phyloP scores from a whole-genome alignment of 2,797 vertebrate species.

The Trachops cirrhosus region DNA sequence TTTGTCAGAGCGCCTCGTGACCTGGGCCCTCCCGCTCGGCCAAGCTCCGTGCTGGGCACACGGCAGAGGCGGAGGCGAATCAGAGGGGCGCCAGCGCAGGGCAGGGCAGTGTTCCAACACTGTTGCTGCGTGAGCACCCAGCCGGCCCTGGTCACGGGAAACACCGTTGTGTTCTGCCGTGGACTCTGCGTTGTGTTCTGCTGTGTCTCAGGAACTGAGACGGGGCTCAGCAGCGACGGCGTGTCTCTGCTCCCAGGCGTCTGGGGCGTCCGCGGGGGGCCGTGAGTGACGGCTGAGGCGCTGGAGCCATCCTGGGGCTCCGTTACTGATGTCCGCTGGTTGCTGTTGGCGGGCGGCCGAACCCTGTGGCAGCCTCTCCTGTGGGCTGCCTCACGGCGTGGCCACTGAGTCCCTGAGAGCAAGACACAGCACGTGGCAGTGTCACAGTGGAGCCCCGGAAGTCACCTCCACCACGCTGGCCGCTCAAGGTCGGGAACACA shows the following conservation, averaged over 20 bases:
- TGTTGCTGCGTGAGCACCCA: rapidly evolving
- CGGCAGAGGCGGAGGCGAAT: background rate
- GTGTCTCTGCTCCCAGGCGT: background rate
- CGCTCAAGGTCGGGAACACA: background rate
- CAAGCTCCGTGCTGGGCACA: rapidly evolving
- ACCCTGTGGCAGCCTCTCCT: background rate
- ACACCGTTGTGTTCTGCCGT: background rate
- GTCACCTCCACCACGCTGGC: background rate
- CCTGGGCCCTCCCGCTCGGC: background rate
- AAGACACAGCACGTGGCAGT: background rate
- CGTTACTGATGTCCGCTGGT: background rate
- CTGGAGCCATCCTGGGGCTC: background rate
- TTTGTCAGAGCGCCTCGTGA: background rate
- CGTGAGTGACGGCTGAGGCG: background rate
- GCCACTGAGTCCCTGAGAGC: background rate
- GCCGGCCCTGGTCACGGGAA: rapidly evolving
- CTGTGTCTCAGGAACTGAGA: background rate
- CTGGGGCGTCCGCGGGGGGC: background rate
- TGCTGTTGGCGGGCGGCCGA: background rate
- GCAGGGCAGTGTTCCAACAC: rapidly evolving
- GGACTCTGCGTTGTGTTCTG: rapidly evolving
- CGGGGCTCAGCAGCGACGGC: rapidly evolving
- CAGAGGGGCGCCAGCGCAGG: rapidly evolving
- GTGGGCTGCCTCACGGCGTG: background rate
- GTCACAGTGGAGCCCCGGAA: background rate